Evolutionary conservation across 2,113 vertebrate species (phyloP), one percentile per base, ranked within the genome.

Genomic region (Oplegnathus fasciatus): DNA sequence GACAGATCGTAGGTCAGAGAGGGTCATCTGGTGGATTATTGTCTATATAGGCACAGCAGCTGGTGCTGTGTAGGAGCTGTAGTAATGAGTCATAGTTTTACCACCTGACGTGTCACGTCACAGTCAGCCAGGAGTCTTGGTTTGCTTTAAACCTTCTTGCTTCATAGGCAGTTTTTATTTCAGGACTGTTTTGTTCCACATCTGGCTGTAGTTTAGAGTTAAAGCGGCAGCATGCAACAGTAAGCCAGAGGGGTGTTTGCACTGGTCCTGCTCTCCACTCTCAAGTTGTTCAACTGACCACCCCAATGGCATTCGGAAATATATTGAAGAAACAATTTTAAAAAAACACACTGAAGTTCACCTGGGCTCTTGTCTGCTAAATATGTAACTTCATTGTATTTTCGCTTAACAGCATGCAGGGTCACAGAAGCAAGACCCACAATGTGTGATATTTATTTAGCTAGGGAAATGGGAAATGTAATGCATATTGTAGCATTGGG

Each of bases 191-290:
- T 55, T 40, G 28, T 65, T 84, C 67, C 75, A 83, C 82, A 88
- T 82, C 80, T 88, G 84, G 72, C 50, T 88, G 65, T 67, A 78
- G 81, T 80, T 82, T 75, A 62, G 50, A 80, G 68, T 75, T 75
- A 85, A 88, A 87, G 86, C 6, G 50, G 55, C 48, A 46, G 61
- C 34, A 20, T 54, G 70, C 75, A 84, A 62, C 78, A 78, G 65
- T 20, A 20, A 86, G 32, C 68, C 71, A 72, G 42, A 55, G 28
- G 14, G 13, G 30, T 62, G 61, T 79, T 73, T 57, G 62, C 57
- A 60, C n/a, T 22, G n/a, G 67, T 70, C 70, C 72, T 57, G 28
- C 28, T 46, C 37, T 70, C 22, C 48, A 55, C 44, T 44, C 64
- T 61, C 20, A 26, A 42, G 34, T 37, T 64, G 6, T 62, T 46